These are phyloP conservation scores for Ammospiza caudacuta DNA, from an alignment of 2,113 vertebrate species.

Conservation along the genomic window DNA sequence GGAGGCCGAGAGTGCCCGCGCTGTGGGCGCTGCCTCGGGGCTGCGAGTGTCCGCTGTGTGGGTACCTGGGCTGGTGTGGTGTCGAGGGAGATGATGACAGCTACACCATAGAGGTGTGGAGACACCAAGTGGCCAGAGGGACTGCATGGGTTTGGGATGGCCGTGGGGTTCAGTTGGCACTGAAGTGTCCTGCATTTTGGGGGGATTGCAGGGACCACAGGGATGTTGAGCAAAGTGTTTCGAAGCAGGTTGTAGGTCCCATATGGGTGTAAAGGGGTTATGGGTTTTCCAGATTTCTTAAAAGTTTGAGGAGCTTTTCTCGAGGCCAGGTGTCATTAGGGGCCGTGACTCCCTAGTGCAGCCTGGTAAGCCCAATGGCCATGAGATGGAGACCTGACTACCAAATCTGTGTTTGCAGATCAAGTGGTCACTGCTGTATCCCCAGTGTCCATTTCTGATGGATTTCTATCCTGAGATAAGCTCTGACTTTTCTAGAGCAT, in stretches of 20 bases:
- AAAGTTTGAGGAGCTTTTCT: rapidly evolving
- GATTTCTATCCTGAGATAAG: not conserved
- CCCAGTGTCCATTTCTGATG: not conserved
- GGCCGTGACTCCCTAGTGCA: rapidly evolving
- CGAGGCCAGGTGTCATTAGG: rapidly evolving
- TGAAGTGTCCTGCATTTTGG: too few relatives aligned
- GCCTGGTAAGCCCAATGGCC: rapidly evolving
- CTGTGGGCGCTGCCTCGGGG: not conserved
- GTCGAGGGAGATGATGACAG: too few relatives aligned
- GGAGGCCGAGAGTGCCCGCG: too few relatives aligned
- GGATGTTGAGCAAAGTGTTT: too few relatives aligned
- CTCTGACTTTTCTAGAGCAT: not conserved
- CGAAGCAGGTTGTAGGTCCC: not conserved
- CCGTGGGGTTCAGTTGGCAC: not conserved
- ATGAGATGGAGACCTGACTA: not conserved
- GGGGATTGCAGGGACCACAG: not conserved
- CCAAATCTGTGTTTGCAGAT: not conserved
- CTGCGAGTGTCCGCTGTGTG: rapidly evolving
- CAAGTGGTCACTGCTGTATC: too few relatives aligned
- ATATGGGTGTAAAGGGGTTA: too few relatives aligned
- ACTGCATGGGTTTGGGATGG: not conserved
- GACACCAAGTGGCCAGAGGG: not conserved
- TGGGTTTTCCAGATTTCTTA: rapidly evolving
- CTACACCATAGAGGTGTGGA: not conserved
- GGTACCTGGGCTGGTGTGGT: too few relatives aligned